A percentile compares a stretch with the other conserved stretches of the same genome.
phyloP scores from a whole-genome alignment of 2,797 vertebrate species.

The Diglossa cyanea region DNA sequence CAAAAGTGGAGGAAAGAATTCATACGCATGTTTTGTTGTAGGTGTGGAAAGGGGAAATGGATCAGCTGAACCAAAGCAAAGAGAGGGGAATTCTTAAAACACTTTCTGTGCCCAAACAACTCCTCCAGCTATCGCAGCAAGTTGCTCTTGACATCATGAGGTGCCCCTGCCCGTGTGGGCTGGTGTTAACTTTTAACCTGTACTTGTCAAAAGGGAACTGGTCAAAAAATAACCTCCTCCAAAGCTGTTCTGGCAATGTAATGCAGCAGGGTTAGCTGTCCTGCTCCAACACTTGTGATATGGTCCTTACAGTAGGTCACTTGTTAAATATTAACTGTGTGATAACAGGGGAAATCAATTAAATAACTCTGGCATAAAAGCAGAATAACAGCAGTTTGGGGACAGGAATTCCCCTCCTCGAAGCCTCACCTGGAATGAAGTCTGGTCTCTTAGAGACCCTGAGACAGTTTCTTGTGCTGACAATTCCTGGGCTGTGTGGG shows the following conservation, averaged over 20 bases:
- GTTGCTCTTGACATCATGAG: background rate
- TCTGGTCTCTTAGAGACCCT: background rate
- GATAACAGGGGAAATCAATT: background rate
- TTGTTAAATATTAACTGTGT: slow-evolving; percentile 26
- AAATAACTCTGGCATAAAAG: background rate
- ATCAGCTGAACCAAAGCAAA: background rate
- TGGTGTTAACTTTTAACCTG: slow-evolving; percentile 14
- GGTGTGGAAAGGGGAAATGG: background rate
- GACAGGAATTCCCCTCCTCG: background rate
- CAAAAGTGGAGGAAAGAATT: background rate
- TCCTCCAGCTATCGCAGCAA: background rate
- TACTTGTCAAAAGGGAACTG: background rate
- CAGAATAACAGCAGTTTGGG: background rate
- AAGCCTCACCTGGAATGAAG: background rate
- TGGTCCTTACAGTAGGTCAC: background rate
- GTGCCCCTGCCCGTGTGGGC: background rate
- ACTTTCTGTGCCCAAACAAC: background rate
- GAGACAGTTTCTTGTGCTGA: rapidly evolving
- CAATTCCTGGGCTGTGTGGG: background rate
- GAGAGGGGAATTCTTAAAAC: background rate
- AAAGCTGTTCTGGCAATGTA: background rate
- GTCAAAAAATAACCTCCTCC: background rate
- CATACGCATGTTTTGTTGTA: background rate
- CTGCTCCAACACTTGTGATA: background rate
- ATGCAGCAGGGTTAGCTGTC: background rate